Evolutionary conservation across 2,888 invertebrate genomes (phyloP).

Genomic region (Oasisia sp.): DNA sequence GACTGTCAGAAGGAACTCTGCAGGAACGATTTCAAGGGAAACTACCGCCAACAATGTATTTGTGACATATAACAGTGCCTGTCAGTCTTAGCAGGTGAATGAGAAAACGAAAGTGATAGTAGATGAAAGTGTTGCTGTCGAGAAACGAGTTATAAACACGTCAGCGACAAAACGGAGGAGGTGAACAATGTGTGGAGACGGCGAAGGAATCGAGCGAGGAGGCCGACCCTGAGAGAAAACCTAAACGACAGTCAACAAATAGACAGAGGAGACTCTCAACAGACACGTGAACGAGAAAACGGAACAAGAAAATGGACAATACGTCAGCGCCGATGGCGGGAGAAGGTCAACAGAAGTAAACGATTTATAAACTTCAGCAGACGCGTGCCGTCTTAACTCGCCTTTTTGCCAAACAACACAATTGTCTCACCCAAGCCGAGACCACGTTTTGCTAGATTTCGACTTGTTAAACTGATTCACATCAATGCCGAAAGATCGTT

Average conservation of each 20-base stretch:
- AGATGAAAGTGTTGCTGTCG: not conserved
- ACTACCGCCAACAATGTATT: conserved; percentile 9
- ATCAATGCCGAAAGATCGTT: not conserved
- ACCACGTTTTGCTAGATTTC: not conserved
- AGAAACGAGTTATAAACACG: not conserved
- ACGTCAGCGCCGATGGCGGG: not conserved
- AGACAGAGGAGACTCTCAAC: too few species aligned
- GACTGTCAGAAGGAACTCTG: too few species aligned
- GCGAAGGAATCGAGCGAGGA: not conserved
- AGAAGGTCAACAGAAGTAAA: not conserved
- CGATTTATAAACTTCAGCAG: not conserved
- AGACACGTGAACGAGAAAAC: too few species aligned
- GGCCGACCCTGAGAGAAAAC: not conserved
- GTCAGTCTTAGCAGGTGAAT: not conserved
- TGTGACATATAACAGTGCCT: not conserved
- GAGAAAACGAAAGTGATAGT: not conserved
- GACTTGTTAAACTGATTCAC: not conserved
- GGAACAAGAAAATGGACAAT: not conserved
- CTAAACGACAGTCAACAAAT: too few species aligned
- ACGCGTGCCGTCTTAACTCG: too few species aligned
- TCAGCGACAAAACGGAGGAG: not conserved
- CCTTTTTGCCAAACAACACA: too few species aligned
- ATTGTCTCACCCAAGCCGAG: too few species aligned
- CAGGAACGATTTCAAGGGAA: not conserved
- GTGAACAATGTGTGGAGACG: not conserved